phyloP scores from a whole-genome alignment of 1,140 invertebrate genomes.

The Neodiprion lecontei region DNA sequence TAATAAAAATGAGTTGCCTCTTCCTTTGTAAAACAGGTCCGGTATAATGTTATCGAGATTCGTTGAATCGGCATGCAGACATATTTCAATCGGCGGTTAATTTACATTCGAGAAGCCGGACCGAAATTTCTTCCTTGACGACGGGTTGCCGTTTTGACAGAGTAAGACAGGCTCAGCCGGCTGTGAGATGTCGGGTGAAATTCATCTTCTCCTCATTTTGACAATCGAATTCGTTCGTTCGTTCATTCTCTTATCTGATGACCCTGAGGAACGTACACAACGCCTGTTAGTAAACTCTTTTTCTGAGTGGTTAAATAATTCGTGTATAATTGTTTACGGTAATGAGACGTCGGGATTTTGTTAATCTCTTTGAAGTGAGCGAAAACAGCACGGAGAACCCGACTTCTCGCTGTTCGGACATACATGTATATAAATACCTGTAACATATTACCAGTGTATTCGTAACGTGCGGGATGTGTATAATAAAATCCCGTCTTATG shows the following conservation, averaged over 20 bases:
- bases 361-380: background rate
- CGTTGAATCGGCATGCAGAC: no score
- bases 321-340: background rate
- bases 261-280: background rate
- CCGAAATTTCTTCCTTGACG: no score
- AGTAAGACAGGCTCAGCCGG: background rate
- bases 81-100: no score
- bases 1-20: no score
- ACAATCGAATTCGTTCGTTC: background rate
- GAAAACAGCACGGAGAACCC: background rate
- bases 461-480: no score
- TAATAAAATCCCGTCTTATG: background rate
- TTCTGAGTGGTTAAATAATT: background rate
- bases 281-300: background rate
- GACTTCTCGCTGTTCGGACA: no score
- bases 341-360: background rate
- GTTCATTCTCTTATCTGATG: background rate
- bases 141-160: no score
- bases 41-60: no score
- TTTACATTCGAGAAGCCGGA: no score
- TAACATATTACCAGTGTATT: no score
- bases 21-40: no score
- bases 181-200: background rate
- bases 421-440: no score
- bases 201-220: background rate